A percentile compares a stretch with the other conserved stretches of the same genome.
Evolutionary conservation across 2,113 vertebrate species (phyloP).

Genomic region (Sula dactylatra): DNA sequence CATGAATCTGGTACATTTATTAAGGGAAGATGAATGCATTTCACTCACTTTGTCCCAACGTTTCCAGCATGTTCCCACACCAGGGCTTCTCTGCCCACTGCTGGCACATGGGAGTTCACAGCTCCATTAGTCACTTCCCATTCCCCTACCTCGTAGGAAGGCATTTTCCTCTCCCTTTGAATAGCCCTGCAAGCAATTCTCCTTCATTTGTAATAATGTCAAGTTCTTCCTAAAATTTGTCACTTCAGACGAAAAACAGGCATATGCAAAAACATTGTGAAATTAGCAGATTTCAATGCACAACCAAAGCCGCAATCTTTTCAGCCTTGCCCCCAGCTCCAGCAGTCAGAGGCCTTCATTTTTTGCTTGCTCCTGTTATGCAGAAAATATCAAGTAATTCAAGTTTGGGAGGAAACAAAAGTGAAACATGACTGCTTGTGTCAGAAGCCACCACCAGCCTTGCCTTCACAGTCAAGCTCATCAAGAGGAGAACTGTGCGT

Average conservation of each 20-base stretch:
- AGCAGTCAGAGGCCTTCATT: neutral
- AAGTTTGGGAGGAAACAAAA: neutral
- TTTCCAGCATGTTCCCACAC: neutral
- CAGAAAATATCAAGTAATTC: neutral
- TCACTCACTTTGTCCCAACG: neutral
- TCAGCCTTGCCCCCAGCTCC: neutral
- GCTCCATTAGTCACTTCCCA: neutral
- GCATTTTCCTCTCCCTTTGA: neutral
- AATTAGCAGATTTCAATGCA: neutral
- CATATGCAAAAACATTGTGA: neutral
- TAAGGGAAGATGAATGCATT: neutral
- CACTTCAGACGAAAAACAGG: neutral
- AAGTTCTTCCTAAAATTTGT: neutral
- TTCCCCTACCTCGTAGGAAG: neutral
- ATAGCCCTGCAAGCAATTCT: neutral
- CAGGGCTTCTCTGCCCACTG: neutral
- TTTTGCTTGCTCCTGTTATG: neutral
- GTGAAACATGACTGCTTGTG: neutral
- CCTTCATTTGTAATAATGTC: neutral
- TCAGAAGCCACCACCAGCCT: neutral
- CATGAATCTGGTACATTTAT: neutral
- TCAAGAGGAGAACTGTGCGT: neutral
- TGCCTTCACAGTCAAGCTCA: neutral
- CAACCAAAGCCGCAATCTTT: neutral
- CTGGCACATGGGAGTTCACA: accelerated